A percentile compares a stretch with the other conserved stretches of the same genome.
Evolutionary conservation across 2,888 invertebrate genomes (phyloP).

Genomic region (Hydraecia micacea): DNA sequence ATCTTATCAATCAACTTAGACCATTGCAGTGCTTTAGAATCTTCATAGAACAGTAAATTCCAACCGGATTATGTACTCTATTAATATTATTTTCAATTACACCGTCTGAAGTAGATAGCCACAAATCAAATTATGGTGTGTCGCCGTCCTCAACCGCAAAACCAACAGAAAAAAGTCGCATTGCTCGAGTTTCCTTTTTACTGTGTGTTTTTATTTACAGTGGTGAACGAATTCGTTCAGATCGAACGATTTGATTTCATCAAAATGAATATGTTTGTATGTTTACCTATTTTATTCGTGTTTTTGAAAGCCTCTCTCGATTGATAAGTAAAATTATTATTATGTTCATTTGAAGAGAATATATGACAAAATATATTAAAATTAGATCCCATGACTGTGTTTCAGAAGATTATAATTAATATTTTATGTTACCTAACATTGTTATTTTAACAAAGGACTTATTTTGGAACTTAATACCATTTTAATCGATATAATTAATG

Average conservation of each 20-base stretch:
- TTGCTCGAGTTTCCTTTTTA: slow-evolving; percentile 24
- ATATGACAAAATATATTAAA: slow-evolving; percentile 17
- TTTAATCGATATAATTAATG: not conserved
- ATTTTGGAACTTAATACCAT: not conserved
- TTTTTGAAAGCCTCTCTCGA: slow-evolving; percentile 39
- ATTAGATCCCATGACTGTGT: not conserved
- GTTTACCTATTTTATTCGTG: slow-evolving; percentile 39
- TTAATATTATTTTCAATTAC: slow-evolving; percentile 6
- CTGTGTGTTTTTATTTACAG: slow-evolving; percentile 28
- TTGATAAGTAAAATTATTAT: slow-evolving; percentile 48
- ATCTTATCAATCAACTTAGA: not conserved
- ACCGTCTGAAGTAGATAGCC: not conserved
- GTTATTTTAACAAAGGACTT: not conserved
- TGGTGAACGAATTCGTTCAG: slow-evolving; percentile 48
- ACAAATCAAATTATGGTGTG: slow-evolving; percentile 18
- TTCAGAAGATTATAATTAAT: not conserved
- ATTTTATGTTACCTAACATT: not conserved
- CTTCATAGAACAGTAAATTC: not conserved
- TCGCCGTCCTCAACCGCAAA: slow-evolving; percentile 5
- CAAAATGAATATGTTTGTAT: slow-evolving; percentile 40
- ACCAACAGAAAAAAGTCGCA: slow-evolving; percentile 6
- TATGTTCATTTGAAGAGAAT: slow-evolving; percentile 35
- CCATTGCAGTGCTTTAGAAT: too few species aligned
- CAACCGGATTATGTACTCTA: not conserved
- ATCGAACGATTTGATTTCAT: slow-evolving; percentile 44